Evolutionary conservation across 1,140 invertebrate species (phyloP).

Genomic region (Hycleus cichorii): DNA sequence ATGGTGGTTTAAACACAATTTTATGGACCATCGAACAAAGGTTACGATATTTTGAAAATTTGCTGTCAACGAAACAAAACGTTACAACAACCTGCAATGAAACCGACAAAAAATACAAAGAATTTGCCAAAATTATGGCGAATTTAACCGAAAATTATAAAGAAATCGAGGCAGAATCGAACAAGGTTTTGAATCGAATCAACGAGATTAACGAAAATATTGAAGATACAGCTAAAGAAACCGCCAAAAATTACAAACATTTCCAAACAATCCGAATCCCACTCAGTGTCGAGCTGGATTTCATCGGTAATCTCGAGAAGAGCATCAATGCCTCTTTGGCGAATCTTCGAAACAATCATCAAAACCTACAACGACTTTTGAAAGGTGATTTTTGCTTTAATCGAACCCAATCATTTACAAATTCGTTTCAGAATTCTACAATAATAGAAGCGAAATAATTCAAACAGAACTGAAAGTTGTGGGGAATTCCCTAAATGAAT

Average conservation of each 20-base stretch:
- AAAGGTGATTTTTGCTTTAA: not conserved
- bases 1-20: too few species aligned
- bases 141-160: not conserved
- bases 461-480: not conserved
- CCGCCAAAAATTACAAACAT: not conserved
- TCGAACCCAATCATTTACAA: not conserved
- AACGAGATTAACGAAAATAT: not conserved
- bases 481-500: not conserved
- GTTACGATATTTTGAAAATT: not conserved
- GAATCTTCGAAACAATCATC: not conserved
- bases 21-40: too few species aligned
- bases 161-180: not conserved
- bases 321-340: not conserved
- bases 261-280: not conserved
- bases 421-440: not conserved
- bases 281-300: not conserved
- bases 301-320: not conserved
- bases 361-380: not conserved
- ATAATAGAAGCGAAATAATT: not conserved
- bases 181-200: not conserved
- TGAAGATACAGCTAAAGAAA: not conserved
- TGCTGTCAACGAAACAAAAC: not conserved
- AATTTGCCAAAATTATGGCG: not conserved
- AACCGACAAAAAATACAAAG: not conserved
- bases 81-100: not conserved